Evolutionary conservation across 2,797 vertebrate genomes (phyloP).

Genomic region (Sebastes miniatus): DNA sequence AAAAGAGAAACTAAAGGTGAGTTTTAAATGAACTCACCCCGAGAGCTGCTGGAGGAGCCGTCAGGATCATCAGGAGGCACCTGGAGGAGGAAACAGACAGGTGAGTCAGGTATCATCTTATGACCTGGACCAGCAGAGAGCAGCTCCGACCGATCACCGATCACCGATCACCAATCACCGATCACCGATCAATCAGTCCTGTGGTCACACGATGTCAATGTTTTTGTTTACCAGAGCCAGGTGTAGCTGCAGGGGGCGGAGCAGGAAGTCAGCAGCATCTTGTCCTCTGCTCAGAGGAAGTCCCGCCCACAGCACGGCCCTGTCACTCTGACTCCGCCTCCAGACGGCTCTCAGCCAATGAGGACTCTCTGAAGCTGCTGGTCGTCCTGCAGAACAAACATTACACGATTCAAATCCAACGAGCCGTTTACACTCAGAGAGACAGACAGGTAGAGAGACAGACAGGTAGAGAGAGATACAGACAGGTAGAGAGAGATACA

Average conservation of each 20-base stretch:
- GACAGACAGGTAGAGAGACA: not conserved
- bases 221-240: constrained; percentile 46
- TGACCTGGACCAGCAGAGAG: not conserved
- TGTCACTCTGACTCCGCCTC: constrained; percentile 39
- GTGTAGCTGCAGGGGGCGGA: constrained; percentile 7
- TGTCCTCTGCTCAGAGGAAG: constrained; percentile 33
- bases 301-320: constrained; percentile 12
- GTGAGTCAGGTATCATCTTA: not conserved
- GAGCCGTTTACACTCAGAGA: too few species aligned
- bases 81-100: constrained; percentile 27
- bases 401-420: too few species aligned
- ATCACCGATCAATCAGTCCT: too few species aligned
- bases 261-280: constrained; percentile 52
- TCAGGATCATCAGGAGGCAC: constrained; percentile 42
- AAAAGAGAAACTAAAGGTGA: not conserved
- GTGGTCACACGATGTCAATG: too few species aligned
- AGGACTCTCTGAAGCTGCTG: not conserved
- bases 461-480: not conserved
- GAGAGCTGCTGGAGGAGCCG: not conserved
- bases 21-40: constrained; percentile 50
- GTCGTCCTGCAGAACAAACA: constrained; percentile 21
- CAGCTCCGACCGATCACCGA: not conserved
- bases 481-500: too few species aligned
- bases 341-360: constrained; percentile 25
- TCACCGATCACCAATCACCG: not conserved